Evolutionary conservation across 2,113 vertebrate species (phyloP).

Genomic region (Ceyx melanurus): DNA sequence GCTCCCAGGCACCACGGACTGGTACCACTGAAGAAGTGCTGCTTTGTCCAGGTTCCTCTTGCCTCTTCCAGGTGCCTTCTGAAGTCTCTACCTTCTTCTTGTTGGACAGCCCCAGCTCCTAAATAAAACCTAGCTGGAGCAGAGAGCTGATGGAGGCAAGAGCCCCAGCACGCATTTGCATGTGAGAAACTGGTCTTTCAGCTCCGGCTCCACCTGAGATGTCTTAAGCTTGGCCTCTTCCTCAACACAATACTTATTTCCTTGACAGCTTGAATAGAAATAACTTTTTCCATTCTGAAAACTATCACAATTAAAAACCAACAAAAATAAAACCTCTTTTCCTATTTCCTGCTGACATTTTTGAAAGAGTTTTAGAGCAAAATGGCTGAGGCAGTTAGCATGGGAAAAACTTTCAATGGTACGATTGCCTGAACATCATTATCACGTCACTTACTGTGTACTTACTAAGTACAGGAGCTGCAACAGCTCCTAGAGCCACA

Average conservation of each 20-base stretch:
- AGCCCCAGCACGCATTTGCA: background rate
- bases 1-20: accelerated
- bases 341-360: background rate
- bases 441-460: accelerated
- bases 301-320: background rate
- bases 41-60: background rate
- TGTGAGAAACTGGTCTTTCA: background rate
- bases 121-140: background rate
- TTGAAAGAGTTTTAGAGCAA: background rate
- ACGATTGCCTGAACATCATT: background rate
- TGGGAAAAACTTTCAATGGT: background rate
- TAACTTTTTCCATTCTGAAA: background rate
- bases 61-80: background rate
- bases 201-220: background rate
- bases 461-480: accelerated
- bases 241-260: background rate
- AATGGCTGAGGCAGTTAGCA: background rate
- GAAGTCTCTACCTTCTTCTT: background rate
- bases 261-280: background rate
- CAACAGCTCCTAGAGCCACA: background rate
- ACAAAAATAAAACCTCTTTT: background rate
- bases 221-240: background rate
- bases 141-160: background rate
- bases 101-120: background rate
- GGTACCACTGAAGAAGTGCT: background rate